Base-by-base conservation (phyloP, 2,797 vertebrate genomes). In the Typhlichthys eigenmanni region DNA sequence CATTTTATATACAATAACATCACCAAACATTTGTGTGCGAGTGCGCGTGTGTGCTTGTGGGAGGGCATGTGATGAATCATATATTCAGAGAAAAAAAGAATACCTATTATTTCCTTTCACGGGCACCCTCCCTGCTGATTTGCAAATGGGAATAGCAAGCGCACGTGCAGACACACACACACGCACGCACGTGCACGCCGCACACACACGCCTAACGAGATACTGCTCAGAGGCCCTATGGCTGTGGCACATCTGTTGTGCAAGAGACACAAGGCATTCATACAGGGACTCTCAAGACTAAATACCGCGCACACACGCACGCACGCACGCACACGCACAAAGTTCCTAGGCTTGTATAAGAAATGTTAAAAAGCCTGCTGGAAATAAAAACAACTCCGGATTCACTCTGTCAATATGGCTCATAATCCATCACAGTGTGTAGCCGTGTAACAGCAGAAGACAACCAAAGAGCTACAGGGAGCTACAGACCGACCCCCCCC, bases 221-320 rank as follows among this genome's bases (percentile, higher is more conserved):
- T 79, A 58, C 72, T 77, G 86, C 80, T 58, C 64, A n/a, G 69
- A 50, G 72, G 80, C 80, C 82, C 64, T 53, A 78, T 19, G 85
- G 85, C 89, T 84, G 79, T 75, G 70, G 81, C 84, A 81, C 85
- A 88, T 87, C 85, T 89, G 84, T 68, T 83, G 78, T 78, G 67
- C 71, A 69, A 62, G 60, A 87, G 79, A 79, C 68, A 75, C 73
- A 70, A 83, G 71, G 72, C 75, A 72, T 82, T 84, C 79, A 87
- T 75, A 78, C 71, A 73, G 76, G 63, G 70, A 72, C 77, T 79
- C 81, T 72, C 69, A 78, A 85, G 68, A 81, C 69, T 73, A 54
- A 64, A 62, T 58, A 64, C 46, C 47, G 50, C 50, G 55, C 64
- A 32, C 58, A 60, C 43, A 59, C 50, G 29, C 63, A 46, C 57